A percentile compares a stretch with the other conserved stretches of the same genome.
Evolutionary conservation across 2,888 invertebrate species (phyloP).

Genomic region (Ochropleura leucogaster): DNA sequence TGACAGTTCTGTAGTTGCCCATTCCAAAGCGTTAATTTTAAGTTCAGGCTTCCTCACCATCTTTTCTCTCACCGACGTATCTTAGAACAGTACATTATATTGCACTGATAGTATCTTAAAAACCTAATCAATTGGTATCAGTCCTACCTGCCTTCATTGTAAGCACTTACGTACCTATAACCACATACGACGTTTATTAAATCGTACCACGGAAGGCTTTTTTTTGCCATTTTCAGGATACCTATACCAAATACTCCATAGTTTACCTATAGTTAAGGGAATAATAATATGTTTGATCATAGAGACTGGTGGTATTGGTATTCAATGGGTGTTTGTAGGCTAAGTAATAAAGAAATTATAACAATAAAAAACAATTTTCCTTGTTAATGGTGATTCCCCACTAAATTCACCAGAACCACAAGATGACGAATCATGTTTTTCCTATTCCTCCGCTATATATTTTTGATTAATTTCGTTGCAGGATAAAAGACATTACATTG

Average conservation of each 20-base stretch:
- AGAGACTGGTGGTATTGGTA: background rate
- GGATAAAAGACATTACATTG: no score
- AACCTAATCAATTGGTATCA: background rate
- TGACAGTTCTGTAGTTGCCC: no score
- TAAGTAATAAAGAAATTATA: slow-evolving; percentile 3
- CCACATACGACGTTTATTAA: no score
- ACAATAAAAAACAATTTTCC: slow-evolving; percentile 20
- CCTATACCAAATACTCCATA: background rate
- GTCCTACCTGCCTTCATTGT: background rate
- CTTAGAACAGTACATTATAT: no score
- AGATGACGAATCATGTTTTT: background rate
- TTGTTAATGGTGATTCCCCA: slow-evolving; percentile 23
- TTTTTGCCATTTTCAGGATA: no score
- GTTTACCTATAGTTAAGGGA: background rate
- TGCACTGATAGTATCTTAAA: background rate
- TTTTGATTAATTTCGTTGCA: no score
- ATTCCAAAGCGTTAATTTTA: no score
- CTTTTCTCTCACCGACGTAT: no score
- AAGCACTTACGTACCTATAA: no score
- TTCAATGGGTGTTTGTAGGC: background rate
- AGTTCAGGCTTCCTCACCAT: no score
- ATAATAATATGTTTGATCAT: background rate
- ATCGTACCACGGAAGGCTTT: background rate
- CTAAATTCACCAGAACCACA: background rate
- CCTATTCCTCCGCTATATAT: no score